Evolutionary conservation across 2,797 vertebrate genomes (phyloP), one percentile per base, ranked within the genome.

Genomic region (Enteromius fasciolatus): DNA sequence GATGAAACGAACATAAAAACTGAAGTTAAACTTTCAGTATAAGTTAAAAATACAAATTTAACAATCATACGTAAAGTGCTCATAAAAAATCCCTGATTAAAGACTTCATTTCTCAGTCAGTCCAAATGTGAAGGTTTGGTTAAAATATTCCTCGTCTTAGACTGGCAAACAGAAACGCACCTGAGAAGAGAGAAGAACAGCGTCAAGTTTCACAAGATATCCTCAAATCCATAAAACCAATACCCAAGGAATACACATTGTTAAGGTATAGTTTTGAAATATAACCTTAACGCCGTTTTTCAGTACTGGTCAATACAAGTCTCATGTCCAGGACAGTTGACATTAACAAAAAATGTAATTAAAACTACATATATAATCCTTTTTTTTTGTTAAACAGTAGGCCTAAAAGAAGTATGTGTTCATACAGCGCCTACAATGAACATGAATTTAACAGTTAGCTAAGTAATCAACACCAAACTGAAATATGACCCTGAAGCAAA

Each of bases 1-100:
- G 84, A 90, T 88, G 89, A 83, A 69, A 39, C 57, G 31, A 6
- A 28, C 59, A 28, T 6, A 28, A 85, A 87, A 88, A 82, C 48
- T 70, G n/a, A 44, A 25, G 48, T 52, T 76, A 78, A 5, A 81
- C 73, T 69, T 82, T 64, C 75, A 8, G 67, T 87, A 88, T 82
- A 90, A 39, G 8, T 28, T 68, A 80, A 77, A 80, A 82, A 28
- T 66, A 86, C 36, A 89, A 75, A 87, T 36, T 2, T 36, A 88
- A 83, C 80, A 59, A 87, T 87, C 48, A 54, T 90, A 87, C 90
- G 89, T 86, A 84, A 77, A 82, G 83, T 88, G 81, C 70, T 0
- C 57, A 36, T n/a, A 14, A 48, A 14, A 10, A 76, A 31, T 76
- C 87, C 92, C 91, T 91, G 89, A 92, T 87, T 76, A 75, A 90